These are phyloP conservation scores for Athalia rosae DNA, from an alignment of 2,888 invertebrate genomes.

Conservation along the genomic window DNA sequence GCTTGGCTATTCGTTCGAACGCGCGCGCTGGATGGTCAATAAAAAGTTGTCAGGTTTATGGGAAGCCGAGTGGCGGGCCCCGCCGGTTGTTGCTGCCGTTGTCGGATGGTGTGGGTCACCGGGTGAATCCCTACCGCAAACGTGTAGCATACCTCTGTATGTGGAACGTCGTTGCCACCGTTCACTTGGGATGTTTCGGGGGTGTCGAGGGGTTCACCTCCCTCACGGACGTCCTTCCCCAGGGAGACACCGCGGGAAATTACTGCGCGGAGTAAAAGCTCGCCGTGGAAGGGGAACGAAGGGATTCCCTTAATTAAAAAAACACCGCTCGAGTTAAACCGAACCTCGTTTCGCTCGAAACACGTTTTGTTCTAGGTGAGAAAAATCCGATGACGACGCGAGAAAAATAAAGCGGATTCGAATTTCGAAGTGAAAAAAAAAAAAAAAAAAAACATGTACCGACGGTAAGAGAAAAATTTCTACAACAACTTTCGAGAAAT, in stretches of 20 bases:
- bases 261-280: too few relatives aligned
- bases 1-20: too few relatives aligned
- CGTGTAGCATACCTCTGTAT: too few relatives aligned
- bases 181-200: too few relatives aligned
- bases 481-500: too few relatives aligned
- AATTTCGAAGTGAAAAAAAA: background rate
- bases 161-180: too few relatives aligned
- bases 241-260: too few relatives aligned
- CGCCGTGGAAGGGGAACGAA: background rate
- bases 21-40: conserved; percentile 11
- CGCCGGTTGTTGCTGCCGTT: too few relatives aligned
- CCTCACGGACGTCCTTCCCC: too few relatives aligned
- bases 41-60: conserved; percentile 37
- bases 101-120: too few relatives aligned
- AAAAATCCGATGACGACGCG: conserved; percentile 14
- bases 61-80: conserved; percentile 12
- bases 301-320: conserved; percentile 27
- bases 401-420: conserved; percentile 15
- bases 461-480: conserved; percentile 15
- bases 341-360: conserved; percentile 14
- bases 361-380: background rate
- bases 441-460: background rate
- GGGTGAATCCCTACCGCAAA: too few relatives aligned
- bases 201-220: too few relatives aligned
- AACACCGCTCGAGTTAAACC: conserved; percentile 26